These are phyloP conservation scores for Catajapyx aquilonaris DNA, from an alignment of 1,140 invertebrate genomes.

Conservation along the genomic window DNA sequence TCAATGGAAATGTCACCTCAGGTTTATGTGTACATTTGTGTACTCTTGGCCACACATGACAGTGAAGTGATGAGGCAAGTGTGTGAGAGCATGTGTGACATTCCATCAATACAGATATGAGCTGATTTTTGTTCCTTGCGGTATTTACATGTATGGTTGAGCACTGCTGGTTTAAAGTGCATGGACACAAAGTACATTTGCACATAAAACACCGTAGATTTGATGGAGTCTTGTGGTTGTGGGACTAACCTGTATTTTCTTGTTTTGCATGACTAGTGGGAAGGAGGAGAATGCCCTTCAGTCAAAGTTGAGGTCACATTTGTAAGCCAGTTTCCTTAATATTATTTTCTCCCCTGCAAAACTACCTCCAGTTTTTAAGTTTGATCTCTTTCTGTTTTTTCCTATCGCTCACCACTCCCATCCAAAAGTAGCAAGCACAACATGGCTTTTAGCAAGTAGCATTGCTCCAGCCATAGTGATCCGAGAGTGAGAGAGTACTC, in stretches of 20 bases:
- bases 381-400: slow-evolving; percentile 14
- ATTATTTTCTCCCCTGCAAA: slow-evolving; percentile 27
- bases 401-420: slow-evolving; percentile 9
- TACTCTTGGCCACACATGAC: too few species aligned
- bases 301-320: slow-evolving; percentile 42
- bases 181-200: background rate
- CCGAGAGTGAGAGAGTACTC: too few species aligned
- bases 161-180: too few species aligned
- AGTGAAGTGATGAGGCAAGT: too few species aligned
- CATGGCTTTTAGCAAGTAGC: too few species aligned
- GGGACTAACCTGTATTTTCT: slow-evolving; percentile 21
- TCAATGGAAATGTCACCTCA: too few species aligned
- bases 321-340: slow-evolving; percentile 30
- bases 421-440: too few species aligned
- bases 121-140: background rate
- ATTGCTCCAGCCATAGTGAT: too few species aligned
- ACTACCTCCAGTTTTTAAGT: slow-evolving; percentile 11
- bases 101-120: background rate
- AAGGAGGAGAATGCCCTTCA: slow-evolving; percentile 44
- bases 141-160: too few species aligned
- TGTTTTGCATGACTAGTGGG: slow-evolving; percentile 44
- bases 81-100: background rate
- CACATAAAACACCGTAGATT: background rate
- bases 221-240: slow-evolving; percentile 2
- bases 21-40: too few species aligned